Percentiles rank a stretch among this genome's conserved stretches.
Evolutionary conservation across 2,113 vertebrate genomes (phyloP).

Genomic region (Salvelinus namaycush): DNA sequence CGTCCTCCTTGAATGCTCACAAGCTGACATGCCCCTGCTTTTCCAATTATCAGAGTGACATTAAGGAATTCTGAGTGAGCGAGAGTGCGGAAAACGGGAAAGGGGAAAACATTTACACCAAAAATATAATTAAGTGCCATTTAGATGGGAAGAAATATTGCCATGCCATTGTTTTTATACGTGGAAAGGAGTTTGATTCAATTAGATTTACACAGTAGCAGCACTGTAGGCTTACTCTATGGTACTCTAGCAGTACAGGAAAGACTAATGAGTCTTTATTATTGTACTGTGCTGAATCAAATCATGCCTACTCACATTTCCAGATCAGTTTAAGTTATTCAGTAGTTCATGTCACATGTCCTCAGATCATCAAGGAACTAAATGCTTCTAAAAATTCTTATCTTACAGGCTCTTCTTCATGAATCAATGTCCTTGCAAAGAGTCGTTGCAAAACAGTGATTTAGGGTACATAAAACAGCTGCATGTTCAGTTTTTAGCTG

Average conservation of each 20-base stretch:
- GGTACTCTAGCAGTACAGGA: constrained; percentile 34
- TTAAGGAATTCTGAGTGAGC: constrained; percentile 35
- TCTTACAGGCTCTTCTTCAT: constrained; percentile 15
- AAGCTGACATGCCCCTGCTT: constrained; percentile 34
- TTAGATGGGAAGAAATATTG: constrained; percentile 31
- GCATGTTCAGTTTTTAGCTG: background rate
- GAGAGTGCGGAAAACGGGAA: constrained; percentile 10
- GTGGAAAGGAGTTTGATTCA: constrained; percentile 14
- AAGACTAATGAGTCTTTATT: constrained; percentile 31
- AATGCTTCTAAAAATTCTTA: constrained; percentile 20
- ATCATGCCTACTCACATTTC: constrained; percentile 19
- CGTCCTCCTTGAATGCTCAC: constrained; percentile 10
- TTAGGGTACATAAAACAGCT: constrained; percentile 36
- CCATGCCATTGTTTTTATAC: constrained; percentile 22
- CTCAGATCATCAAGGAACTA: constrained; percentile 32
- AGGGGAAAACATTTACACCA: constrained; percentile 39
- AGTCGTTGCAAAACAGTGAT: constrained; percentile 25
- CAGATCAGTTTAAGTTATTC: constrained; percentile 31
- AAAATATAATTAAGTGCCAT: constrained; percentile 51
- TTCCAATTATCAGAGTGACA: constrained; percentile 44
- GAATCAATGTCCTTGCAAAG: constrained; percentile 15
- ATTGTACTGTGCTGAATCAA: constrained; percentile 26
- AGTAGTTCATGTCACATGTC: constrained; percentile 25
- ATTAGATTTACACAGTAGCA: constrained; percentile 22
- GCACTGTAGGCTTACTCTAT: constrained; percentile 30